Evolutionary conservation across 2,888 invertebrate species (phyloP), one percentile per base, ranked within the genome.

Genomic region (Phortica magna): DNA sequence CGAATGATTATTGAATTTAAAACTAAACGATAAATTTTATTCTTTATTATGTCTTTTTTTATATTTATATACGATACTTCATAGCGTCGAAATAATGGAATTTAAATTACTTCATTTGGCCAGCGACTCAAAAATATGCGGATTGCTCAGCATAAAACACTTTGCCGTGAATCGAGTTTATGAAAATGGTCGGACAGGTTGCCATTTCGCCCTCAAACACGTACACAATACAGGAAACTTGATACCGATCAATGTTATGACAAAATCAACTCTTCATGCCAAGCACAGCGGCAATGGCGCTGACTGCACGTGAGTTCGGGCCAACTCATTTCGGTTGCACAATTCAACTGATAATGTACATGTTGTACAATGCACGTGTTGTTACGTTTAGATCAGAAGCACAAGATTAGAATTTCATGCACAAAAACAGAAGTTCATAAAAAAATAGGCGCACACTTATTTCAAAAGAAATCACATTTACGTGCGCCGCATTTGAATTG

Each of bases 311-410:
- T 55, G 31, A 31, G 31, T 55, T n/a, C 12, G 7, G n/a, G 68
- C 42, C 55, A 42, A 71, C 70, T 71, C 70, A 55, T 53, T 55
- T 55, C 42, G 68, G 68, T 68, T 68, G 68, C 68, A 67, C 67
- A 43, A 71, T 71, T 22, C 22, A 71, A 31, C 53, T 9, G 9
- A 22, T 12, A 53, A 71, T 53, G 70, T 48, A 61, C 22, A 61
- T 19, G 19, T 22, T 61, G 61, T 7, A 19, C 19, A 68, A 68
- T 43, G 43, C 68, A 71, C 70, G 39, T 71, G 70, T 71, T 22
- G 3, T 14, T 55, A 7, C 70, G 48, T 31, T 14, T n/a, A 55
- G 70, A 71, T 71, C 70, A 71, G 53, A 55, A 7, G 70, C 70
- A 55, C 3, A 68, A 71, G 70, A 71, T 71, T 55, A 43, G 43